These are phyloP conservation scores for Coreoperca whiteheadi DNA, from an alignment of 2,113 vertebrate genomes.

Conservation along the genomic window DNA sequence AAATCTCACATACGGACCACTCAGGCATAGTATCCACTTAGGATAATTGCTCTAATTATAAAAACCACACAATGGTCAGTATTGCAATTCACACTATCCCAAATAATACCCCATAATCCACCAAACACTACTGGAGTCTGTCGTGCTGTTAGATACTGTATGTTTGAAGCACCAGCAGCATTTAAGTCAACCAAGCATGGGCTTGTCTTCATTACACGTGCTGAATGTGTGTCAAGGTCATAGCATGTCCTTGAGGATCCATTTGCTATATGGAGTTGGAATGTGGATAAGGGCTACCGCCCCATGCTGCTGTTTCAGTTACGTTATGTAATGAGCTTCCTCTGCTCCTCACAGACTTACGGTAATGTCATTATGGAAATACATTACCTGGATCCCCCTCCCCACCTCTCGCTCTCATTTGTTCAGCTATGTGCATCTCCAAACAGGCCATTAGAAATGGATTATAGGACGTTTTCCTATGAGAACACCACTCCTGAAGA, in stretches of 20 bases:
- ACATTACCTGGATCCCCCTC: slow-evolving; percentile 64
- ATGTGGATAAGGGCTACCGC: slow-evolving; percentile 50
- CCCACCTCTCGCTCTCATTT: slow-evolving; percentile 42
- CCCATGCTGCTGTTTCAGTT: slow-evolving; percentile 57
- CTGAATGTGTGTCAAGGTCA: slow-evolving; percentile 70
- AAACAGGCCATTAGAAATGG: slow-evolving; percentile 77
- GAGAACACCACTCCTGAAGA: slow-evolving; percentile 57
- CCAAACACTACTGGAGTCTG: not conserved
- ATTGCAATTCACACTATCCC: not conserved
- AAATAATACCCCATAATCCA: slow-evolving; percentile 39
- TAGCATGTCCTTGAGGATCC: slow-evolving; percentile 62
- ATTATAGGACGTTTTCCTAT: slow-evolving; percentile 68
- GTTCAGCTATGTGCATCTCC: slow-evolving; percentile 63
- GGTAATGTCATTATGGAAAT: slow-evolving; percentile 79
- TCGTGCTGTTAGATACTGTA: not conserved
- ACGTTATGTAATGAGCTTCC: slow-evolving; percentile 75
- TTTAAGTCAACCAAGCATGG: slow-evolving; percentile 7
- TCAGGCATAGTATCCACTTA: slow-evolving; percentile 4
- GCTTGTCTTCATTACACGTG: slow-evolving; percentile 48
- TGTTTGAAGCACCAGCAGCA: not conserved
- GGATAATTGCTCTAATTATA: slow-evolving; percentile 29
- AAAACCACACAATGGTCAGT: slow-evolving; percentile 16
- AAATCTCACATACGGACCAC: slow-evolving; percentile 27
- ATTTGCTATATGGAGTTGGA: slow-evolving; percentile 63
- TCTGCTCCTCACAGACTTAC: slow-evolving; percentile 67